A percentile compares a stretch with the other conserved stretches of the same genome.
Evolutionary conservation across 2,113 vertebrate species (phyloP).

Genomic region (Rhipidura dahli): DNA sequence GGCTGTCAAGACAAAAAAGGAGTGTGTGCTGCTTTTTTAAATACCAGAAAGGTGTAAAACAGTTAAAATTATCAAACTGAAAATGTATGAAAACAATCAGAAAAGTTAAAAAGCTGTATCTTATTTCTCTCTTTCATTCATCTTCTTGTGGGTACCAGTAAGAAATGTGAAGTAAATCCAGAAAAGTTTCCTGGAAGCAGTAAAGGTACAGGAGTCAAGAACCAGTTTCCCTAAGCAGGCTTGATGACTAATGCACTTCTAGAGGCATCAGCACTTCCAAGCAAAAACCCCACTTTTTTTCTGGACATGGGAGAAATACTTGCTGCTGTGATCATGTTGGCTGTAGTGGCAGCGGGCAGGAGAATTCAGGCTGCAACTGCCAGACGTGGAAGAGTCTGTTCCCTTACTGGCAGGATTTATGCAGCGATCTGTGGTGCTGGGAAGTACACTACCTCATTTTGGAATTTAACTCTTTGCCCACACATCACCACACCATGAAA

Average conservation of each 20-base stretch:
- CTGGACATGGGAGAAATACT: neutral
- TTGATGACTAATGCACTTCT: constrained; percentile 14
- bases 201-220: neutral
- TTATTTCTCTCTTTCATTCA: neutral
- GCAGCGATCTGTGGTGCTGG: constrained; percentile 9
- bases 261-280: constrained; percentile 4
- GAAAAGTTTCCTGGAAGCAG: neutral
- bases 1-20: neutral
- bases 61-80: neutral
- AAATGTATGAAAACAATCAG: neutral
- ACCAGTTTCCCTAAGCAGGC: neutral
- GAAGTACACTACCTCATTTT: constrained; percentile 17
- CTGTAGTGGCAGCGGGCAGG: constrained; percentile 16
- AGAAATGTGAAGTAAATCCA: neutral
- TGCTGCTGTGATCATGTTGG: constrained; percentile 18
- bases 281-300: neutral
- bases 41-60: neutral
- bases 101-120: neutral
- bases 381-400: constrained; percentile 29
- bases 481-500: neutral
- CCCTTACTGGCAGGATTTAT: constrained; percentile 34
- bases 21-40: neutral
- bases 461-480: constrained; percentile 47
- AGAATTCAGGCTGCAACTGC: constrained; percentile 13
- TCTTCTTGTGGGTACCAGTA: neutral